phyloP scores from a whole-genome alignment of 2,797 vertebrate genomes.

The Acomys russatus region DNA sequence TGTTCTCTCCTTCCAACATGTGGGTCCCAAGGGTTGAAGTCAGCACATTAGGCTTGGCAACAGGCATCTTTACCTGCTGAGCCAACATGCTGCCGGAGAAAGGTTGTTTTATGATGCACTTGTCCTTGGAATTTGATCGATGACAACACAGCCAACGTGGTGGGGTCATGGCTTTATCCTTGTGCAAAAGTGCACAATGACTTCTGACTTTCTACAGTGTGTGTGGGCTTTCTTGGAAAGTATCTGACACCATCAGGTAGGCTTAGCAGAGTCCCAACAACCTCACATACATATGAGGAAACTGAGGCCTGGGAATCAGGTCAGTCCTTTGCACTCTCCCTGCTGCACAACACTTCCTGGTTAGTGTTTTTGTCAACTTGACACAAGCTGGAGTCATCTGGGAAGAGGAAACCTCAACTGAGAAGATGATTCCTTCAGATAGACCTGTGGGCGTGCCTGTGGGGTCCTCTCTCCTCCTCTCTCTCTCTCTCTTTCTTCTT shows the following conservation, averaged over 20 bases:
- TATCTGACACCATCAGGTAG: not conserved
- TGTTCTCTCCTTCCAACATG: not conserved
- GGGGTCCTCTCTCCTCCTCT: not conserved
- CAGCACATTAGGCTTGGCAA: not conserved
- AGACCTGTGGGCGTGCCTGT: not conserved
- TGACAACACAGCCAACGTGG: accelerated
- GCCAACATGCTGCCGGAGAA: not conserved
- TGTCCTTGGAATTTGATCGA: not conserved
- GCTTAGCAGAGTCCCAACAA: accelerated
- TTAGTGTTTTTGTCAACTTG: not conserved
- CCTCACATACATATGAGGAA: not conserved
- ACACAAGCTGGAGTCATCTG: not conserved
- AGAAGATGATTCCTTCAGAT: not conserved
- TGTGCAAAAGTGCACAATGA: not conserved
- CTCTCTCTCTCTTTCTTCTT: not conserved
- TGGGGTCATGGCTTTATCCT: not conserved
- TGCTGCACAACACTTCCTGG: not conserved
- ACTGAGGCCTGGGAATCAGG: not conserved
- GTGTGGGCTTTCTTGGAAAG: not conserved
- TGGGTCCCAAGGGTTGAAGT: not conserved
- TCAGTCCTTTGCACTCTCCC: too few species aligned
- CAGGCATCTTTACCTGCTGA: not conserved
- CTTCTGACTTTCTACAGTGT: not conserved
- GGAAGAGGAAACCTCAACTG: not conserved
- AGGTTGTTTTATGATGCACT: accelerated